Base-by-base conservation (phyloP, 2,797 vertebrate species). In the Pseudotriccus pelzelni region DNA sequence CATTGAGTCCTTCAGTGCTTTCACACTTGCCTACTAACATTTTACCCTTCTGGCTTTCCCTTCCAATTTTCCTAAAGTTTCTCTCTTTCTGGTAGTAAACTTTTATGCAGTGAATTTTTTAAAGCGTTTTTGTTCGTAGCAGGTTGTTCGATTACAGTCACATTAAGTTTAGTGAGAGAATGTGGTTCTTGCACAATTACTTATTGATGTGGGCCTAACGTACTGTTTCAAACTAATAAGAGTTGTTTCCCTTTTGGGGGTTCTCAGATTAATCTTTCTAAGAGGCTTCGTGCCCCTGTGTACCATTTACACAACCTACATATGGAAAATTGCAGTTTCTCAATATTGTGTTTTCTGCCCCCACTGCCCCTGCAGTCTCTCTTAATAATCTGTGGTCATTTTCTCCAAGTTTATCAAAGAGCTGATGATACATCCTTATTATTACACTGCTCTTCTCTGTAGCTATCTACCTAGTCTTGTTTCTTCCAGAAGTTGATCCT, bases 191-290 rank as follows among this genome's bases (percentile, higher is more conserved):
- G n/a, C 44, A 70, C 81, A 76, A 62, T 90, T 90, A 70, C 52
- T 96, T 95, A 94, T 77, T 94, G 84, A 94, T 84, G 78, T 79
- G 63, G 63, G 44, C 11, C 52, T 90, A 63, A 77, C 36, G 58
- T 50, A 68, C 49, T 0, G 0, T n/a, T 88, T 84, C 84, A 87
- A 84, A 79, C 59, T 76, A 87, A 63, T 77, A 90, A 47, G 63
- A 81, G 59, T 25, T 74, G 37, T 83, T 83, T 72, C 69, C 30
- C 69, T 90, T 96, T 75, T 50, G 68, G 58, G 43, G 5, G 20
- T 83, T 89, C 66, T 85, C 73, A 75, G 66, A 93, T 86, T 64
- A 88, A 88, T 93, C 73, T 91, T 94, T 94, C 56, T 41, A 75
- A 74, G 55, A 92, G 22, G 5, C 12, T 89, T 70, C 9, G 1